Evolutionary conservation across 2,888 invertebrate genomes (phyloP).

Genomic region (Polydrusus pterygomalis): DNA sequence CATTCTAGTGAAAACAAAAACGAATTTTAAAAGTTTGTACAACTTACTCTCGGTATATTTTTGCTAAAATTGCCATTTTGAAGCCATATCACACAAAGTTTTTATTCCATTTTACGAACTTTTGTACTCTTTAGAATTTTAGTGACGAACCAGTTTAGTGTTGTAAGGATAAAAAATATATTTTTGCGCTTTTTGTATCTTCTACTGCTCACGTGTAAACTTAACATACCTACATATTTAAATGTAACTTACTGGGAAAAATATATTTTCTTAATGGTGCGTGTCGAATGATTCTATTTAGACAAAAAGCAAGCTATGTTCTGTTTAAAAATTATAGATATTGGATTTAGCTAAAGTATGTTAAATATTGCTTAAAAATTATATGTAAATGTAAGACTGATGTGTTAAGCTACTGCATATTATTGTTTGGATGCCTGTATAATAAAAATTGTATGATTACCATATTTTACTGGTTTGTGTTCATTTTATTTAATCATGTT

Average conservation of each 20-base stretch:
- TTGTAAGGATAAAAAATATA: conserved; percentile 35
- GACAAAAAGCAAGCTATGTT: conserved; percentile 40
- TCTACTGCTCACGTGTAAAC: conserved; percentile 44
- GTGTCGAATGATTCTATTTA: conserved; percentile 45
- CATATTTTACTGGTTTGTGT: background rate
- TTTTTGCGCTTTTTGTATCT: conserved; percentile 43
- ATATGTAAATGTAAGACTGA: conserved; percentile 70
- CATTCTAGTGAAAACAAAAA: conserved; percentile 65
- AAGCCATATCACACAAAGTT: conserved; percentile 62
- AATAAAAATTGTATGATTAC: conserved; percentile 68
- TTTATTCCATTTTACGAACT: conserved; percentile 47
- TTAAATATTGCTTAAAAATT: conserved; percentile 63
- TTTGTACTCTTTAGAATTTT: conserved; percentile 43
- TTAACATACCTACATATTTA: conserved; percentile 36
- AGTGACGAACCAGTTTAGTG: conserved; percentile 26
- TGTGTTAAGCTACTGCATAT: conserved; percentile 70
- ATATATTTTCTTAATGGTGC: conserved; percentile 52
- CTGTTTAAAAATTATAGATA: conserved; percentile 55
- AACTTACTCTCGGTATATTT: conserved; percentile 59
- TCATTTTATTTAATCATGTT: background rate
- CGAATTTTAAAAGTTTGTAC: conserved; percentile 55
- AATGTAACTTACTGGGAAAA: conserved; percentile 44
- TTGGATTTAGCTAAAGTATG: conserved; percentile 60
- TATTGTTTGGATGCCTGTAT: conserved; percentile 69
- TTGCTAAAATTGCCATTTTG: conserved; percentile 63